These are phyloP conservation scores for Mythimna pallens DNA, from an alignment of 2,888 invertebrate species.

Conservation along the genomic window DNA sequence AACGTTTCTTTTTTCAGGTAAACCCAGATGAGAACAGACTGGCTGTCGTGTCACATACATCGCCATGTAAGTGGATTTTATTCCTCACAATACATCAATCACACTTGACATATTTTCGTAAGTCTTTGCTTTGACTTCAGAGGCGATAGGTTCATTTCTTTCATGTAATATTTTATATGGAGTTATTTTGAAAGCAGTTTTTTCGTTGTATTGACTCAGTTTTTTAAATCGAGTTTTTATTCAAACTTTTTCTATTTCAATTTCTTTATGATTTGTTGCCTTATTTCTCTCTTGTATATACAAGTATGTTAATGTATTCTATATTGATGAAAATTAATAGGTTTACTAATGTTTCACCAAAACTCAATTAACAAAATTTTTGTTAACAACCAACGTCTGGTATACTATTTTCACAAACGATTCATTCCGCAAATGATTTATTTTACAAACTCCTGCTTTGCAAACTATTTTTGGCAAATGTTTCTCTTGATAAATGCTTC, in stretches of 20 bases:
- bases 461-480: too few relatives aligned
- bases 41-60: slow-evolving; percentile 84
- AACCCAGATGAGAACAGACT: slow-evolving; percentile 87
- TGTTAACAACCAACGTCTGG: too few relatives aligned
- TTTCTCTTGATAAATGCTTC: too few relatives aligned
- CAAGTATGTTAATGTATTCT: neutral
- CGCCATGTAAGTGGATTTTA: slow-evolving; percentile 83
- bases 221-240: slow-evolving; percentile 15
- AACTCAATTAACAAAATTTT: too few relatives aligned
- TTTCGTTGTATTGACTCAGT: slow-evolving; percentile 2
- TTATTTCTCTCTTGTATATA: neutral
- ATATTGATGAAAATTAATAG: too few relatives aligned
- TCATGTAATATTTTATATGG: slow-evolving; percentile 47
- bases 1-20: slow-evolving; percentile 78
- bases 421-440: too few relatives aligned
- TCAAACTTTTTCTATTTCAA: neutral
- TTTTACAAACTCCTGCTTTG: too few relatives aligned
- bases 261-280: slow-evolving; percentile 2
- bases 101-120: slow-evolving; percentile 71
- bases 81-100: slow-evolving; percentile 74
- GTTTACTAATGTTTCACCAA: too few relatives aligned
- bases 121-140: slow-evolving; percentile 61
- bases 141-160: slow-evolving; percentile 64
- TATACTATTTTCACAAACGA: too few relatives aligned
- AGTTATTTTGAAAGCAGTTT: slow-evolving; percentile 23